Evolutionary conservation across 2,113 vertebrate species (phyloP), one percentile per base, ranked within the genome.

Genomic region (Varanus komodoensis): DNA sequence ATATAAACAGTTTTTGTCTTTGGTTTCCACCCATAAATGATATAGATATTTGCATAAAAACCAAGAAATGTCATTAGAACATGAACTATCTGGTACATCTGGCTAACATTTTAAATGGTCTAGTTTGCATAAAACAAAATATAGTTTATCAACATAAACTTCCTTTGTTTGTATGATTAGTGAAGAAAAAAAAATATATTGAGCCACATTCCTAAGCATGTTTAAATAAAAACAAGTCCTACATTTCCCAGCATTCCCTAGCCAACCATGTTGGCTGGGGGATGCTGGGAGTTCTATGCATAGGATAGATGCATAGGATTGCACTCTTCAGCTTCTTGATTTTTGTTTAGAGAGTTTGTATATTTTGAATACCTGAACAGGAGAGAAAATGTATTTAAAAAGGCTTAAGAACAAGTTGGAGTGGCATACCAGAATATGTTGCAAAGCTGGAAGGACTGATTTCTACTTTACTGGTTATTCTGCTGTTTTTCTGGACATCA

Each of bases 1-100:
- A 67, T 21, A 0, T 84, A 82, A 64, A 57, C 84, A 17, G 23
- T 64, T 95, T 95, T 38, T 27, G 85, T 71, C 92, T 67, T 50
- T n/a, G 17, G 67, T 93, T 93, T 89, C 38, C 64, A 78, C 64
- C 44, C 25, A 50, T 14, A 84, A 68, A 79, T 34, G 50, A 85
- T 79, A 78, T 61, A 67, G 27, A 64, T 57, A 17, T 54, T 82
- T 69, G 38, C 57, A 84, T 88, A 80, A 27, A 34, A 50, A 61
- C 67, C 86, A 91, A 91, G 87, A 71, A 89, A 71, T 57, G 8
- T 88, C 57, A 91, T 90, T 68, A 93, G 82, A 91, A 17, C 32
- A 8, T 84, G 80, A 94, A 38, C 81, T 88, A 57, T 50, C 61
- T 92, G 89, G 12, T 91, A 23, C 87, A 44, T 71, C 0, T 61